phyloP scores from a whole-genome alignment of 2,113 vertebrate species.

The Halcyon senegalensis region DNA sequence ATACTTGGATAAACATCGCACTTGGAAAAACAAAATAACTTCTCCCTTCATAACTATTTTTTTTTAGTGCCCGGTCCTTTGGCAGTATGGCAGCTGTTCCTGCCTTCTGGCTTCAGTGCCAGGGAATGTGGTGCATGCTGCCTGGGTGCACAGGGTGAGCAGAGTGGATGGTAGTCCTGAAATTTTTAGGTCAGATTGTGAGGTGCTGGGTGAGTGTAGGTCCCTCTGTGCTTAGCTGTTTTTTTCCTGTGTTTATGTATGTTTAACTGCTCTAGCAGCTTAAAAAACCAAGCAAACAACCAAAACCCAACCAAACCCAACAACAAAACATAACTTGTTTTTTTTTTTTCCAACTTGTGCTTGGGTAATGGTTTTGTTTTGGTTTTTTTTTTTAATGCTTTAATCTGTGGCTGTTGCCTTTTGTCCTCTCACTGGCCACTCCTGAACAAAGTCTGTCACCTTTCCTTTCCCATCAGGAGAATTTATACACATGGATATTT shows the following conservation, averaged over 20 bases:
- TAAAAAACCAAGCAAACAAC: background rate
- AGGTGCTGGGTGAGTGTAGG: background rate
- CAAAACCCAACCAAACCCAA: no score
- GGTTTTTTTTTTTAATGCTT: background rate
- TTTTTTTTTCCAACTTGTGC: background rate
- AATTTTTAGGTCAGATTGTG: background rate
- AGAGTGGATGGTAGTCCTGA: background rate
- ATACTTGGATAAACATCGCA: background rate
- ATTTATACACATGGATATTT: background rate
- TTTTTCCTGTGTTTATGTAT: background rate
- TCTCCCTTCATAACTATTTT: background rate
- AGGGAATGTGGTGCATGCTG: accelerated
- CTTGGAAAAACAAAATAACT: background rate
- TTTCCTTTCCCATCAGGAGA: background rate
- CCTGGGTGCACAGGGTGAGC: background rate
- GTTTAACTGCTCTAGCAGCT: background rate
- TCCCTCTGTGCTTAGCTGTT: background rate
- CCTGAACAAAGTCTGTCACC: background rate
- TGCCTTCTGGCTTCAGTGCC: background rate
- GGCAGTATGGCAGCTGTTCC: background rate
- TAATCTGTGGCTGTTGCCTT: background rate
- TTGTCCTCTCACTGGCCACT: background rate
- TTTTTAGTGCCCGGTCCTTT: background rate
- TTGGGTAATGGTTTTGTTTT: background rate
- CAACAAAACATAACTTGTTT: background rate